Conservation (phyloP, 2,888 invertebrate species). For the Chouioia cunea region DNA sequence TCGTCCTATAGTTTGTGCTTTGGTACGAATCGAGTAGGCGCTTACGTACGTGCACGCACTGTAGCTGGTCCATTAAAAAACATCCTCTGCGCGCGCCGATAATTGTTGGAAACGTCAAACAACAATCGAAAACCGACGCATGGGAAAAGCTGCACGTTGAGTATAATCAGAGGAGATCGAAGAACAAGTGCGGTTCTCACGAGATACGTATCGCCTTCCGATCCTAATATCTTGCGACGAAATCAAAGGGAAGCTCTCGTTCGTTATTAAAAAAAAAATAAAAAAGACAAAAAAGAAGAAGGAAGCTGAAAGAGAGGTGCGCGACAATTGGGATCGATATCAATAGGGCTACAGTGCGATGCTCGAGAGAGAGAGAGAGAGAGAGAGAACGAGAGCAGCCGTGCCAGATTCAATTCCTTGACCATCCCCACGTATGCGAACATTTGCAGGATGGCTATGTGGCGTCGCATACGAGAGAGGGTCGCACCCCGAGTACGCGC, state of each 20-base stretch:
- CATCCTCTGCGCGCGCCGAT: background rate
- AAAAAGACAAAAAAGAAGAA: background rate
- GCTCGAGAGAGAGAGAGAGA: too few species aligned
- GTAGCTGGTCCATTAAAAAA: background rate
- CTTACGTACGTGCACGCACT: background rate
- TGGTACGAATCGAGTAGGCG: too few species aligned
- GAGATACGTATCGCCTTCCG: conserved; percentile 11
- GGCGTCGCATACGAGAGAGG: conserved; percentile 4
- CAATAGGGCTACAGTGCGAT: background rate
- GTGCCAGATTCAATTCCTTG: conserved; percentile 9
- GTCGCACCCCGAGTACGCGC: conserved; percentile 5
- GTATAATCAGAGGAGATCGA: too few species aligned
- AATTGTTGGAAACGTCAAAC: too few species aligned
- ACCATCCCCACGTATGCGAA: conserved; percentile 8
- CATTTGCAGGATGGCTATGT: too few species aligned
- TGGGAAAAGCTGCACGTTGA: too few species aligned
- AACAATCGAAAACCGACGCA: too few species aligned
- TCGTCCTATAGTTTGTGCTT: too few species aligned
- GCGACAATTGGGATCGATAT: conserved; percentile 19
- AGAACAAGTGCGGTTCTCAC: too few species aligned
- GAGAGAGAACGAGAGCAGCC: background rate
- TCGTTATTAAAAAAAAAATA: conserved; percentile 24
- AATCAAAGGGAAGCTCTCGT: background rate
- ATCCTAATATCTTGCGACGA: background rate
- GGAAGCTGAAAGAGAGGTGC: too few species aligned